Base-by-base conservation (phyloP, 1,140 invertebrate species). In the Calephelis virginiensis region DNA sequence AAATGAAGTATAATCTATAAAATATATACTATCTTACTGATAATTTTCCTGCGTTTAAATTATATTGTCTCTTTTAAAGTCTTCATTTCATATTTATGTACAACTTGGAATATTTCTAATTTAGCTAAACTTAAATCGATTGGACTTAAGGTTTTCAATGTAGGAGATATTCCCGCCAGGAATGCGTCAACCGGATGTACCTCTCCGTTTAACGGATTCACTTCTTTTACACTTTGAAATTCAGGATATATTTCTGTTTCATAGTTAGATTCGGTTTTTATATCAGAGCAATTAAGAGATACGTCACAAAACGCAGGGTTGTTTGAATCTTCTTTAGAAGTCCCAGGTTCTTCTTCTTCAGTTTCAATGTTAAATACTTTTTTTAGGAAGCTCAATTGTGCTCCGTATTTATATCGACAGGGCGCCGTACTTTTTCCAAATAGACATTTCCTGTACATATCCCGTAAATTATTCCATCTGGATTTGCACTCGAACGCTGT, bases 11-110 rank as follows among this genome's bases (percentile, higher is more conserved):
- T n/a, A n/a, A n/a, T n/a, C n/a, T n/a, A n/a, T n/a, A n/a, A n/a
- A n/a, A n/a, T n/a, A n/a, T n/a, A n/a, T n/a, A n/a, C n/a, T n/a
- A n/a, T n/a, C n/a, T n/a, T n/a, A 28, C 28, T 28, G 28, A 28
- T 2, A 28, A 2, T 28, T 28, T 28, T 28, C 7, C 8, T 3
- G 40, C 40, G n/a, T 0, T 43, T 49, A 49, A 49, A 49, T 49
- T 49, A n/a, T 13, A 5, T 49, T 49, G n/a, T 14, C n/a, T 47
- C 28, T 37, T 38, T 17, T 28, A 63, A 14, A 17, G 62, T 17
- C n/a, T 48, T 48, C 47, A 64, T 49, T 10, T 64, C 48, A 49
- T 56, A 64, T 50, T 64, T 64, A 13, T 64, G 49, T 40, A 64
- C 37, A 4, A 64, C 48, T 37, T 64, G 48, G 12, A 43, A 64